Conservation (phyloP, 2,113 vertebrate genomes). For the Lepus timidus region DNA sequence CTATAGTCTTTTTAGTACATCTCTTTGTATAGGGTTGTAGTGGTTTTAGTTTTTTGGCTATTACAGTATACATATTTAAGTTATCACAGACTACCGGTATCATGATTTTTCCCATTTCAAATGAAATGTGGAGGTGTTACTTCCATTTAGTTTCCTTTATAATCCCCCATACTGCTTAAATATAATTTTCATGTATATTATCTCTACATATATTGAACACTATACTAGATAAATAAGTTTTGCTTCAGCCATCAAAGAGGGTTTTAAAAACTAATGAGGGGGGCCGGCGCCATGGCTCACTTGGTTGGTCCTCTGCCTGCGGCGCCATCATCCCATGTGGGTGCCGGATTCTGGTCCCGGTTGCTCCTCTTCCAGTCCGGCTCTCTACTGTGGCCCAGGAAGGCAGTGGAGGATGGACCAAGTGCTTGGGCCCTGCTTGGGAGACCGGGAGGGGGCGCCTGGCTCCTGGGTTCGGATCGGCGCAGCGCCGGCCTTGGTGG, state of each 20-base stretch:
- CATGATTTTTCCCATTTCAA: constrained; percentile 33
- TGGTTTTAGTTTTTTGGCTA: constrained; percentile 14
- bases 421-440: no score
- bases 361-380: no score
- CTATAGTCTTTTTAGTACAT: background rate
- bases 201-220: constrained; percentile 20
- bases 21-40: background rate
- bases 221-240: background rate
- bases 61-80: background rate
- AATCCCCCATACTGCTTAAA: background rate
- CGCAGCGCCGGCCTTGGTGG: no score
- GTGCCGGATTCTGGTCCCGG: no score
- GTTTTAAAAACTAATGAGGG: constrained; percentile 44
- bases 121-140: background rate
- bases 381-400: no score
- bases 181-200: background rate
- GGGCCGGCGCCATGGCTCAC: no score
- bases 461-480: no score
- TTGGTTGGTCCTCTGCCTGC: no score
- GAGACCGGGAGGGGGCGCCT: no score
- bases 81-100: background rate
- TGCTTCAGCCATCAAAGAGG: background rate
- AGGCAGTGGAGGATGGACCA: no score
- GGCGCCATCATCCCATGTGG: no score
- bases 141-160: background rate